Percentiles rank a stretch among this genome's conserved stretches.
Evolutionary conservation across 2,888 invertebrate genomes (phyloP).

Genomic region (Smittia aterrima): DNA sequence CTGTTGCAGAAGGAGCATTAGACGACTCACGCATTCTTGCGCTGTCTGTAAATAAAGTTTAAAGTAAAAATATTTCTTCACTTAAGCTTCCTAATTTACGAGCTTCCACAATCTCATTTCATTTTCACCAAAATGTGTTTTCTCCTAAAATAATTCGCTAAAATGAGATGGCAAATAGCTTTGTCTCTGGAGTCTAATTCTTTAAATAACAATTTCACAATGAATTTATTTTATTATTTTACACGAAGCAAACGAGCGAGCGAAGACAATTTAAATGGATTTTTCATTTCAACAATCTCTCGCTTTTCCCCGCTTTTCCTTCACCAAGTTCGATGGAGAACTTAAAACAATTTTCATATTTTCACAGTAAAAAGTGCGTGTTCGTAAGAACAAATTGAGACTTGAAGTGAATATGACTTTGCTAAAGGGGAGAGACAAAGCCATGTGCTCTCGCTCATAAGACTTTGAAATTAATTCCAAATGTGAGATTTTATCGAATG

Average conservation of each 20-base stretch:
- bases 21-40: too few species aligned
- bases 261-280: slow-evolving; percentile 23
- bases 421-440: slow-evolving; percentile 9
- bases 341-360: background rate
- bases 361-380: background rate
- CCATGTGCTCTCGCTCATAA: slow-evolving; percentile 14
- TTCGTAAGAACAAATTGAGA: slow-evolving; percentile 34
- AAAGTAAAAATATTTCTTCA: background rate
- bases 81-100: background rate
- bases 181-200: slow-evolving; percentile 22
- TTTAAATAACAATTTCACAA: slow-evolving; percentile 34
- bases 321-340: background rate
- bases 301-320: background rate
- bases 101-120: slow-evolving; percentile 10
- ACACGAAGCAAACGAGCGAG: slow-evolving; percentile 14
- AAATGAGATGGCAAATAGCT: slow-evolving; percentile 9
- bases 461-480: too few species aligned
- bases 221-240: slow-evolving; percentile 31
- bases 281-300: slow-evolving; percentile 14
- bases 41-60: background rate
- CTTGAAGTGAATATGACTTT: slow-evolving; percentile 22
- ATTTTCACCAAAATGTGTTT: slow-evolving; percentile 3
- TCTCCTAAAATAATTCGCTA: background rate
- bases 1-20: too few species aligned
- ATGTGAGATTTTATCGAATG: too few species aligned